Evolutionary conservation across 2,113 vertebrate species (phyloP), one percentile per base, ranked within the genome.

Genomic region (Caranx ignobilis): DNA sequence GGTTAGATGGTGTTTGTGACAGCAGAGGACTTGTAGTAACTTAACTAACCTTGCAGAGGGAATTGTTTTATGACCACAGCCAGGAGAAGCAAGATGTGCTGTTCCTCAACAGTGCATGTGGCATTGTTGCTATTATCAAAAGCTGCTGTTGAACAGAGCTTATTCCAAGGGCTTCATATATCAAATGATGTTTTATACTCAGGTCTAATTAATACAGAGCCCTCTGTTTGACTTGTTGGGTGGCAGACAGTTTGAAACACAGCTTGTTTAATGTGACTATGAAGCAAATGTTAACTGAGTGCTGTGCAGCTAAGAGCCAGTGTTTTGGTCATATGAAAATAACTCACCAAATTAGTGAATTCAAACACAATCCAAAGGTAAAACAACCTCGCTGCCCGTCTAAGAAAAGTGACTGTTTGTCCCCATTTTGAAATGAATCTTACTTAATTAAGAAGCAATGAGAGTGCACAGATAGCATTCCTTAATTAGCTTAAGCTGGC

Each of bases 361-460:
- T 61, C 50, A 82, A 82, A 82, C 43, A 41, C 66, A 64, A 73
- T 74, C 56, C 39, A 70, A 82, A 71, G 48, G 64, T 37, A 75
- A 82, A 79, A 84, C 37, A 78, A 68, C 45, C 50, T 13, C 55
- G 62, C 57, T 62, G 26, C 78, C 35, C 16, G 63, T 84, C 26
- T 15, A 59, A 73, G 89, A 86, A 86, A 82, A 70, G 71, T 84
- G 75, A 85, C 76, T 76, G 66, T 88, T 87, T 91, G 86, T 91
- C 85, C 87, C 77, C 66, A 79, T 91, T 95, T 93, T 92, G 84
- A 94, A 94, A 94, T 93, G 81, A 94, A 92, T 92, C 89, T 92
- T 87, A 92, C 93, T 94, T 95, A 95, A 95, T 95, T 94, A 95
- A 93, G 92, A 94, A 94, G 93, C 94, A 94, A 92, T 91, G 92